Evolutionary conservation across 1,140 invertebrate species (phyloP), one percentile per base, ranked within the genome.

Genomic region (Papilio xuthus): DNA sequence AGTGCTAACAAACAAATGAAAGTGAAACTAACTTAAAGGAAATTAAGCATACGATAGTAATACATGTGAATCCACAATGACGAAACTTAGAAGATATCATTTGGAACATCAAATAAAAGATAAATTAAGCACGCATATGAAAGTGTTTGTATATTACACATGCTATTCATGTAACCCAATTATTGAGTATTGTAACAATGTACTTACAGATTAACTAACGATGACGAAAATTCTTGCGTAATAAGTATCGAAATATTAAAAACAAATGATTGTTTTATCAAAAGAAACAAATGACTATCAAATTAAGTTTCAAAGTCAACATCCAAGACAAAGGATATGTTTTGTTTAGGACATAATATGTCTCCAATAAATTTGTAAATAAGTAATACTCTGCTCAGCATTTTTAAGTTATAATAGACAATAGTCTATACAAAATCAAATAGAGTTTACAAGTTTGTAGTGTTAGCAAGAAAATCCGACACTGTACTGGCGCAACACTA

Each of bases 41-140:
- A 32, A 67, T 32, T 63, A 32, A 63, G 26, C 60, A 67, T 28
- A 37, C 32, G 4, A 28, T 67, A 23, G 28, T 12, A 12, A 13
- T 32, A 67, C 60, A 63, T 60, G 10, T 60, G 56, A 60, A 56
- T 56, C 20, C 13, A 60, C 20, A 60, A 67, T 67, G 60, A 67
- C 60, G 60, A 67, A 67, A 67, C 60, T 67, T 63, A 67, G 60
- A 67, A 67, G 32, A 26, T 7, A 67, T 6, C 18, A 50, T 67
- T 32, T 67, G 28, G 60, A 67, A 67, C 60, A 67, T 67, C 60
- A 67, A 67, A 67, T 67, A 67, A 67, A 67, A 32, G 26, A 60
- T 26, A 23, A 67, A 67, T 32, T 67, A 67, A 67, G 56, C 13
- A 67, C 60, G 32, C 60, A 13, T 18, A 67, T 32, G 60, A 67